Conservation (phyloP, 1,140 invertebrate species). For the Pogonus chalceus region DNA sequence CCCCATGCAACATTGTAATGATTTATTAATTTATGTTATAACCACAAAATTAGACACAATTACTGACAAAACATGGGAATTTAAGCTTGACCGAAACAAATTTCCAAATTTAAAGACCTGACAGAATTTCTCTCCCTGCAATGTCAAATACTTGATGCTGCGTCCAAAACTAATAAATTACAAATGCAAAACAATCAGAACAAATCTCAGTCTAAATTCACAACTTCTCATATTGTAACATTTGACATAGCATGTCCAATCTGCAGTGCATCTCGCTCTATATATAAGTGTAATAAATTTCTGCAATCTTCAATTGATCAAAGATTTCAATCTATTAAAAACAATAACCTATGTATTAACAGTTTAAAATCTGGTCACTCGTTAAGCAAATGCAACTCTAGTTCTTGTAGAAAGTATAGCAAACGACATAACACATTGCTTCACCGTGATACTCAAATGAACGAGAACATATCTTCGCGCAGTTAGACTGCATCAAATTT, state of each 20-base stretch:
- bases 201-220: slow-evolving; percentile 11
- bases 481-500: not conserved
- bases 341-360: slow-evolving; percentile 22
- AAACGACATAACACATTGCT: slow-evolving; percentile 18
- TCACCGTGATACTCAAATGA: not conserved
- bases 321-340: slow-evolving; percentile 16
- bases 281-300: slow-evolving; percentile 22
- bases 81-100: slow-evolving; percentile 15
- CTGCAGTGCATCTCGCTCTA: slow-evolving; percentile 17
- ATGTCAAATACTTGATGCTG: slow-evolving; percentile 23
- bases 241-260: slow-evolving; percentile 9
- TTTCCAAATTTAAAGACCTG: slow-evolving; percentile 19
- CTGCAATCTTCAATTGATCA: slow-evolving; percentile 13
- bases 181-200: not conserved
- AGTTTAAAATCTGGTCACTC: slow-evolving; percentile 19
- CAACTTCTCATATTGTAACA: slow-evolving; percentile 6
- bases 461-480: not conserved
- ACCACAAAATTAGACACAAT: slow-evolving; percentile 24
- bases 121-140: slow-evolving; percentile 21
- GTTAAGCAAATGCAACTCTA: slow-evolving; percentile 16
- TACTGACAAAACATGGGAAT: slow-evolving; percentile 28
- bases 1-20: slow-evolving; percentile 26
- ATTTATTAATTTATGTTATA: slow-evolving; percentile 24
- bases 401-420: slow-evolving; percentile 18
- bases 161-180: not conserved